Conservation (phyloP, 2,113 vertebrate genomes). For the Alethe castanea region DNA sequence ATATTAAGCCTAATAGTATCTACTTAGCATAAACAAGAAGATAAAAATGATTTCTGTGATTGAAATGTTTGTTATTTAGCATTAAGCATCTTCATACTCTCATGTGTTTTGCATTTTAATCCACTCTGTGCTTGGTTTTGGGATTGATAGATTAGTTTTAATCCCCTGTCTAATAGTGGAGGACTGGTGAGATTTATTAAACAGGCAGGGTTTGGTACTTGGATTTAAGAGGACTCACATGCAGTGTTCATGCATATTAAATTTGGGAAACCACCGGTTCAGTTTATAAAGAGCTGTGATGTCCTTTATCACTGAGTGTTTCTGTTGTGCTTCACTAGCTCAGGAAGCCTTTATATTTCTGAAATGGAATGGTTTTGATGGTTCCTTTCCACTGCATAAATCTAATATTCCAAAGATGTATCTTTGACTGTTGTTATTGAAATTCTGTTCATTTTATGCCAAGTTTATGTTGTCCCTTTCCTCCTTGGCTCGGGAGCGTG, state of each 20-base stretch:
- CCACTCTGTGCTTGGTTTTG: slow-evolving; percentile 80
- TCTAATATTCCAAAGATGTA: slow-evolving; percentile 21
- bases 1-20: slow-evolving; percentile 81
- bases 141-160: slow-evolving; percentile 86
- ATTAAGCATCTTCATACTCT: slow-evolving; percentile 78
- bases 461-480: background rate
- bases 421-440: background rate
- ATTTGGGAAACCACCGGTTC: slow-evolving; percentile 69
- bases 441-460: slow-evolving; percentile 8
- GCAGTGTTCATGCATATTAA: slow-evolving; percentile 77
- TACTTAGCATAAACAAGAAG: slow-evolving; percentile 84
- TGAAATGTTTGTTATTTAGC: slow-evolving; percentile 84
- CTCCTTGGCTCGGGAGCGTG: background rate
- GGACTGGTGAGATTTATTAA: slow-evolving; percentile 82
- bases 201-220: slow-evolving; percentile 77
- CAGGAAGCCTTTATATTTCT: slow-evolving; percentile 53
- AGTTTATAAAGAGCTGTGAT: slow-evolving; percentile 68
- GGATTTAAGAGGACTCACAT: slow-evolving; percentile 79
- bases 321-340: slow-evolving; percentile 59
- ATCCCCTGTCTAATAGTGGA: slow-evolving; percentile 83
- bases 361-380: slow-evolving; percentile 38
- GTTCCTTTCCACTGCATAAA: slow-evolving; percentile 44
- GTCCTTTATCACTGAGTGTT: slow-evolving; percentile 69
- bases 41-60: slow-evolving; percentile 82
- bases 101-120: slow-evolving; percentile 81